Evolutionary conservation across 1,140 invertebrate genomes (phyloP).

Genomic region (Kradibia gibbosae): DNA sequence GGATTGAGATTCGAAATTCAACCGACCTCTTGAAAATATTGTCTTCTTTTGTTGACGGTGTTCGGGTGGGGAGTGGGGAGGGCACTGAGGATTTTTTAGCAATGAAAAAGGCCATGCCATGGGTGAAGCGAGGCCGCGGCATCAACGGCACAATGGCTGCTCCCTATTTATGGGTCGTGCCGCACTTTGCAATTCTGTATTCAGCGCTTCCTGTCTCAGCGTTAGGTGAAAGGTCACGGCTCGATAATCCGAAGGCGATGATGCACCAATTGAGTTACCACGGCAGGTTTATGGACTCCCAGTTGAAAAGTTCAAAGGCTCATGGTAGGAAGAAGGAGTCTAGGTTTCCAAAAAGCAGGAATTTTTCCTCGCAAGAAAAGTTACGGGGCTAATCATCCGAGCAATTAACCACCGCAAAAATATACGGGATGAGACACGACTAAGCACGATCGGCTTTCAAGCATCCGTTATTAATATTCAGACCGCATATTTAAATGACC

Average conservation of each 20-base stretch:
- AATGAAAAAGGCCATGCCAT: background rate
- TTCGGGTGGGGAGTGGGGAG: too few relatives aligned
- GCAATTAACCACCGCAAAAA: background rate
- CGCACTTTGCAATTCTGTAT: constrained; percentile 36
- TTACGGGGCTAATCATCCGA: background rate
- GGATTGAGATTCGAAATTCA: too few relatives aligned
- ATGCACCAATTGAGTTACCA: background rate
- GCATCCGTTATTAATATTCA: constrained; percentile 23
- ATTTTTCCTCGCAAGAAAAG: background rate
- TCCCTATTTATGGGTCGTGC: background rate
- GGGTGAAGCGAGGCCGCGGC: background rate
- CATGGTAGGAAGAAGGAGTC: too few relatives aligned
- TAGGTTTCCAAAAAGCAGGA: background rate
- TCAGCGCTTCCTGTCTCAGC: constrained; percentile 32
- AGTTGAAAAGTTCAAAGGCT: background rate
- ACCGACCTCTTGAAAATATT: too few relatives aligned
- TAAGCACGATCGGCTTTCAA: background rate
- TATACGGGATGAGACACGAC: background rate
- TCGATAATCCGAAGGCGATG: background rate
- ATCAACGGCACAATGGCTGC: background rate
- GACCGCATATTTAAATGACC: constrained; percentile 14
- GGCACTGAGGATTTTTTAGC: constrained; percentile 5
- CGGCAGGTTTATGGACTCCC: background rate
- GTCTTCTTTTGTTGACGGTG: too few relatives aligned
- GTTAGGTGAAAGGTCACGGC: constrained; percentile 29